Percentiles rank a stretch among this genome's conserved stretches.
Conservation (phyloP, 2,888 invertebrate genomes). For the Pyrrhosoma nymphula region DNA sequence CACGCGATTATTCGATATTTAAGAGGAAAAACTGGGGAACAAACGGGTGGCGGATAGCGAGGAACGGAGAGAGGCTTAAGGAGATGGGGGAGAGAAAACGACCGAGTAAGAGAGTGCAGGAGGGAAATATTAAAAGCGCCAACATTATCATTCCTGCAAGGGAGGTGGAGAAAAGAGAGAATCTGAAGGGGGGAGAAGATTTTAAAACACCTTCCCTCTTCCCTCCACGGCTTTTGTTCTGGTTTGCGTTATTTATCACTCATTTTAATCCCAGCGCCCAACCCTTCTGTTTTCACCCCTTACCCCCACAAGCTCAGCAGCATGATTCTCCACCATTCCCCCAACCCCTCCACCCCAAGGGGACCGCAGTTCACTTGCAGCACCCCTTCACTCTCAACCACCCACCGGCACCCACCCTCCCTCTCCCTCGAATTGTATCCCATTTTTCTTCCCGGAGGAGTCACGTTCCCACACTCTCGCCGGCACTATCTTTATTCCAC, state of each 20-base stretch:
- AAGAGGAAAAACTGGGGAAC: neutral
- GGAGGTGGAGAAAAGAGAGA: neutral
- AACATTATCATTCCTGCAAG: neutral
- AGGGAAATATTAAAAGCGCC: neutral
- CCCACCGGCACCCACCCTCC: neutral
- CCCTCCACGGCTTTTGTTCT: neutral
- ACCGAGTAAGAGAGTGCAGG: neutral
- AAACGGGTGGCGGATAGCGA: neutral
- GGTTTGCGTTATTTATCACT: neutral
- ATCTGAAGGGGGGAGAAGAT: neutral
- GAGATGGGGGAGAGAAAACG: neutral
- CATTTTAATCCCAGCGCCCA: neutral
- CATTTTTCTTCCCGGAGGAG: neutral
- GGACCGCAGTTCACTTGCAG: neutral
- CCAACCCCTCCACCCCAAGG: neutral
- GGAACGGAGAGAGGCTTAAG: too few relatives aligned
- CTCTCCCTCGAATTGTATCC: neutral
- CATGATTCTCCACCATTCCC: neutral
- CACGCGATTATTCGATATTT: neutral
- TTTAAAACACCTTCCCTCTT: neutral
- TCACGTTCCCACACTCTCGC: neutral
- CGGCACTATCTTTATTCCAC: conserved; percentile 12
- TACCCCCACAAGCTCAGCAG: neutral
- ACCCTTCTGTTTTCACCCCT: neutral
- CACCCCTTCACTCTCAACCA: neutral